Conservation (phyloP, 2,888 invertebrate species). For the Plutella xylostella region DNA sequence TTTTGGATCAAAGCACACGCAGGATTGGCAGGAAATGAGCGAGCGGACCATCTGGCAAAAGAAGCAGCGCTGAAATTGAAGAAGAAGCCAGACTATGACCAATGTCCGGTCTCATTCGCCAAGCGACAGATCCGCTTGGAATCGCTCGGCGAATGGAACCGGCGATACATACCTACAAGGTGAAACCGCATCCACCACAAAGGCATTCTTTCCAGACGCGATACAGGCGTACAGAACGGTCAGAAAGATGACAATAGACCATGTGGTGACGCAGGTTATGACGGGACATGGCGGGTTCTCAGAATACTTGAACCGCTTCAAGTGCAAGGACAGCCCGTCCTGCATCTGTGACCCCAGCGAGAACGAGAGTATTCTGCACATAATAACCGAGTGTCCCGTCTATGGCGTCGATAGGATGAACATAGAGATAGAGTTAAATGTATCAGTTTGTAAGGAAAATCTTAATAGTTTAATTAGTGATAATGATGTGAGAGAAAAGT, state of each 20-base stretch:
- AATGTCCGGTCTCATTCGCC: constrained; percentile 3
- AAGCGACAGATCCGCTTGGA: constrained; percentile 3
- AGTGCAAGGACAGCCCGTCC: constrained; percentile 7
- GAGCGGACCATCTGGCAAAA: constrained; percentile 14
- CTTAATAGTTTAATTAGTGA: no score
- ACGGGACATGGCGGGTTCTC: constrained; percentile 15
- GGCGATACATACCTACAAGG: no score
- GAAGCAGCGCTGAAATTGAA: constrained; percentile 7
- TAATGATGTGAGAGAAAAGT: no score
- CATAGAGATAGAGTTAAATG: no score
- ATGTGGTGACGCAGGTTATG: constrained; percentile 5
- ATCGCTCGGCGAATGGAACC: constrained; percentile 5
- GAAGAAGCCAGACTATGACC: constrained; percentile 6
- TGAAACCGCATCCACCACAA: constrained; percentile 1
- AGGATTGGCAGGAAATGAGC: constrained; percentile 11
- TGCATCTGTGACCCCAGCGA: constrained; percentile 2
- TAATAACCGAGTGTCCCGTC: constrained; percentile 2
- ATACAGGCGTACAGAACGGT: neutral
- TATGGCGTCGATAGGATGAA: no score
- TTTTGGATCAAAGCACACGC: constrained; percentile 12
- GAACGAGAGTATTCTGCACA: neutral
- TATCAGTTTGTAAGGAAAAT: no score
- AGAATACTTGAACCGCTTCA: constrained; percentile 13
- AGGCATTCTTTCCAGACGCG: constrained; percentile 3
- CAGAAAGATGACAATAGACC: neutral